phyloP scores from a whole-genome alignment of 2,888 invertebrate genomes.

The Buathra laborator region DNA sequence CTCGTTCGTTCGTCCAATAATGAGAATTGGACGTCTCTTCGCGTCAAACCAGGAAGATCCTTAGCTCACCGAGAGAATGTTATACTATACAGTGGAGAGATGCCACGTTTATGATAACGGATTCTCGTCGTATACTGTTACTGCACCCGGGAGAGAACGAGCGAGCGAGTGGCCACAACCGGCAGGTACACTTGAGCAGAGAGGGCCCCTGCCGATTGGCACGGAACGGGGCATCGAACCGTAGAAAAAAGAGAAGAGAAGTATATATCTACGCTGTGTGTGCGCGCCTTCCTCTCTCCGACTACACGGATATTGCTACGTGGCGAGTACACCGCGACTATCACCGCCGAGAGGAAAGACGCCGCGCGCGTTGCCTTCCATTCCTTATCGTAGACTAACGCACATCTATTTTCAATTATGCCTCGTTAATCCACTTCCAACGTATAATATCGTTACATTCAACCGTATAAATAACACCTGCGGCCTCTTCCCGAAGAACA shows the following conservation, averaged over 20 bases:
- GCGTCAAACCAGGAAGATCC: constrained; percentile 53
- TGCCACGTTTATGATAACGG: constrained; percentile 80
- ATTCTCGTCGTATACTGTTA: constrained; percentile 82
- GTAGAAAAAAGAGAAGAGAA: constrained; percentile 71
- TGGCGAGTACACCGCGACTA: background rate
- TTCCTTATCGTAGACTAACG: background rate
- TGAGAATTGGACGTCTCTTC: constrained; percentile 13
- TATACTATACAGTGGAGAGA: constrained; percentile 52
- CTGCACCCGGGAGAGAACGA: constrained; percentile 76
- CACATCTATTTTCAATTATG: background rate
- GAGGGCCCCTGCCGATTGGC: constrained; percentile 72
- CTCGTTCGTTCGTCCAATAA: constrained; percentile 2
- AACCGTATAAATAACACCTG: background rate
- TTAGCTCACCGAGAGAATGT: constrained; percentile 29
- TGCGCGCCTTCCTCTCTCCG: constrained; percentile 5
- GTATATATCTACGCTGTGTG: constrained; percentile 46
- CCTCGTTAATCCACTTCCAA: background rate
- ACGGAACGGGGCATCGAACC: constrained; percentile 77
- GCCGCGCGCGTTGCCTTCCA: background rate
- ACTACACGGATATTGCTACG: constrained; percentile 20
- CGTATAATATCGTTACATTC: constrained; percentile 1
- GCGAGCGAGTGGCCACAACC: constrained; percentile 60
- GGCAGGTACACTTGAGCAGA: constrained; percentile 54
- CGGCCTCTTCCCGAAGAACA: background rate
- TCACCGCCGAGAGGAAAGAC: constrained; percentile 4